Base-by-base conservation (phyloP, 2,888 invertebrate species). In the Rhagonycha lutea region DNA sequence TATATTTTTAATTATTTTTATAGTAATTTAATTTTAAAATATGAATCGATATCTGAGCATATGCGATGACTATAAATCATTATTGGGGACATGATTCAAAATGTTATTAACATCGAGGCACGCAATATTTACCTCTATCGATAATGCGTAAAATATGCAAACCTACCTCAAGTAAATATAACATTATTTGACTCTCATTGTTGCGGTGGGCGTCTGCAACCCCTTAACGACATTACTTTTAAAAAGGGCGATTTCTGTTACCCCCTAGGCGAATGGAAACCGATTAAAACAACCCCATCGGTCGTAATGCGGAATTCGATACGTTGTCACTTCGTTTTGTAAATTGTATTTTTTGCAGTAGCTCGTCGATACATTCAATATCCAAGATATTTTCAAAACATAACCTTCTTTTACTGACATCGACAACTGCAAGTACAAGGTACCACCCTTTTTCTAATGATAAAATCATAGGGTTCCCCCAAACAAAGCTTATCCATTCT, bases 281-380 rank as follows among this genome's bases (percentile, higher is more conserved):
- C 87, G 87, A 87, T 87, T 87, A 87, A 87, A 87, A 87, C 86
- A 87, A 87, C 87, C 87, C 88, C 86, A 87, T 86, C 82, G 83
- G 80, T 83, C 84, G 83, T 65, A 65, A 84, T 84, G 62, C 67
- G 85, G 85, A 87, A 87, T 87, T 87, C 87, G 87, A 88, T 88
- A 87, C 87, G 87, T 87, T 87, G 88, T 87, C 88, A 87, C 82
- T 85, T 82, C 83, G 85, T 86, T 86, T 86, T 85, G 86, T 85
- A 81, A 86, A 86, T 86, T 84, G 85, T 82, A 85, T 84, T 86
- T 86, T 80, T 84, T 85, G 83, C 84, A 81, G 78, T 76, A 72
- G 74, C 70, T 77, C 81, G 63, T 18, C 76, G 65, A 70, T 73
- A 76, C 81, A 82, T 78, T 69, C 82, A 82, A 75, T 75, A 73